Evolutionary conservation across 2,797 vertebrate genomes (phyloP).

Genomic region (Microcaecilia unicolor): DNA sequence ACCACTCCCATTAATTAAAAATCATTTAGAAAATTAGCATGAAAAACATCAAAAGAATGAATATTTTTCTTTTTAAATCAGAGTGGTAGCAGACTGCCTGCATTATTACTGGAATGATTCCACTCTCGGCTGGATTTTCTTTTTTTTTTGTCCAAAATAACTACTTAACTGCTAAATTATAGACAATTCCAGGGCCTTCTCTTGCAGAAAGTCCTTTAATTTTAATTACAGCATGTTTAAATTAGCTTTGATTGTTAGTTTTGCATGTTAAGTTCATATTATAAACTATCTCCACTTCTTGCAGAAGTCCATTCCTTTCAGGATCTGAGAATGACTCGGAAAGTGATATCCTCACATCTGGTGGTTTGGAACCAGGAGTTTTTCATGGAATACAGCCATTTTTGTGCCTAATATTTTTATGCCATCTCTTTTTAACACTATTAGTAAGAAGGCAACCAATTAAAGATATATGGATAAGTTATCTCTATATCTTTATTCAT

Average conservation of each 20-base stretch:
- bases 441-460: too few relatives aligned
- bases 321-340: rapidly evolving
- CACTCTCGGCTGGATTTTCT: slow-evolving; percentile 19
- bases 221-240: slow-evolving; percentile 31
- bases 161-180: slow-evolving; percentile 9
- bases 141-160: background rate
- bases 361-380: background rate
- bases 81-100: slow-evolving; percentile 20
- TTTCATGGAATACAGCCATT: rapidly evolving
- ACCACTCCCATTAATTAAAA: slow-evolving; percentile 40
- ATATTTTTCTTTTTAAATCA: slow-evolving; percentile 8
- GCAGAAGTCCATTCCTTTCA: background rate
- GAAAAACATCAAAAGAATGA: slow-evolving; percentile 19
- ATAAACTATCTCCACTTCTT: rapidly evolving
- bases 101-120: slow-evolving; percentile 14
- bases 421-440: background rate
- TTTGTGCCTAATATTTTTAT: rapidly evolving
- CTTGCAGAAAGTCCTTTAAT: slow-evolving; percentile 19
- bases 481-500: too few relatives aligned
- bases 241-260: slow-evolving; percentile 13
- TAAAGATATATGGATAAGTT: too few relatives aligned
- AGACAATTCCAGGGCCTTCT: slow-evolving; percentile 21
- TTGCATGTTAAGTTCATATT: background rate
- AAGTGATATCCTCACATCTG: background rate
- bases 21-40: slow-evolving; percentile 40